phyloP scores from a whole-genome alignment of 2,113 vertebrate species.

The Psilopogon haemacephalus region DNA sequence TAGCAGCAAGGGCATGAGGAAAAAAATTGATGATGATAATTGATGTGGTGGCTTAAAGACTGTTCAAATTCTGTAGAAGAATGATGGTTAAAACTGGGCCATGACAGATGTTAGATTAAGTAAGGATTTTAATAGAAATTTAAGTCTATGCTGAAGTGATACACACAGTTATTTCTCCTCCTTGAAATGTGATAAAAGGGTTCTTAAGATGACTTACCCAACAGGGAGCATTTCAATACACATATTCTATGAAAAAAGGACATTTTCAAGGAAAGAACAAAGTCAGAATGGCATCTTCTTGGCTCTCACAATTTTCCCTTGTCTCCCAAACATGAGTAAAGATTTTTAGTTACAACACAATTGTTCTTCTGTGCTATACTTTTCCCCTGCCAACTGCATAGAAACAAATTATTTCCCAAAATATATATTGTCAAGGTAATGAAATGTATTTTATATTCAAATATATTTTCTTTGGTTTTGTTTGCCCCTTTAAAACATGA shows the following conservation, averaged over 20 bases:
- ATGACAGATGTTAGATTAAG: neutral
- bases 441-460: neutral
- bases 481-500: neutral
- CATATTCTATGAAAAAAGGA: fast-evolving
- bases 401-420: neutral
- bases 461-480: neutral
- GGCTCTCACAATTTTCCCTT: neutral
- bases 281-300: neutral
- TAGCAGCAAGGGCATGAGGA: neutral
- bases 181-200: neutral
- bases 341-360: neutral
- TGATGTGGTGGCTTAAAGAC: neutral
- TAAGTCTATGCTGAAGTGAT: neutral
- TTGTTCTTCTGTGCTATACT: neutral
- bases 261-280: neutral
- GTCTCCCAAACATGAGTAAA: neutral
- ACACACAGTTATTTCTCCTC: neutral
- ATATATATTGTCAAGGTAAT: neutral
- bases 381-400: neutral
- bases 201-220: neutral
- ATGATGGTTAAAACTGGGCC: neutral
- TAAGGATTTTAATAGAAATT: neutral
- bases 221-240: neutral
- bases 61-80: neutral
- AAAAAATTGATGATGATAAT: neutral